A percentile compares a stretch with the other conserved stretches of the same genome.
phyloP scores from a whole-genome alignment of 2,113 vertebrate species.

The Peromyscus polionotus region DNA sequence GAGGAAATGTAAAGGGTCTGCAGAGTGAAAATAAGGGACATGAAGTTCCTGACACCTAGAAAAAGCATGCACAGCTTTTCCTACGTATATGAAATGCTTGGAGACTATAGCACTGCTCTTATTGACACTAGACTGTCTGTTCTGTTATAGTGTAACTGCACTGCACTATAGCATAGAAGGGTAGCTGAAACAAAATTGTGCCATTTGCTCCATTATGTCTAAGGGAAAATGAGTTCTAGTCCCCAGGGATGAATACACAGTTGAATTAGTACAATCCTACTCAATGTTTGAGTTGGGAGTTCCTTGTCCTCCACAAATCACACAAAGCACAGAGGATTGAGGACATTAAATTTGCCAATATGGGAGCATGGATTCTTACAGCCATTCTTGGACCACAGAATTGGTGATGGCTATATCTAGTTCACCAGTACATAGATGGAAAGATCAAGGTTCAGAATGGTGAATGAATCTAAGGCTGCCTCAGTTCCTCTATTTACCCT shows the following conservation, averaged over 20 bases:
- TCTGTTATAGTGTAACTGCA: not conserved
- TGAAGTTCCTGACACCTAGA: not conserved
- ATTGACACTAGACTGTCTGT: not conserved
- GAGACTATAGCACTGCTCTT: not conserved
- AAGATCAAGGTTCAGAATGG: conserved; percentile 43
- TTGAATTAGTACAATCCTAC: conserved; percentile 20
- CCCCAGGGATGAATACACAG: not conserved
- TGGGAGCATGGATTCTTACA: not conserved
- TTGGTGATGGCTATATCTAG: not conserved
- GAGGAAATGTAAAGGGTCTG: not conserved
- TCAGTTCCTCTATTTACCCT: conserved; percentile 45
- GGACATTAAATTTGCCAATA: not conserved
- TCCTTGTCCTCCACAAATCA: not conserved
- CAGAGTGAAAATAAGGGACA: not conserved
- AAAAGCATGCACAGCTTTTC: not conserved
- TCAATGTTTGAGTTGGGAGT: conserved; percentile 27
- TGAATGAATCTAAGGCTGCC: conserved; percentile 33
- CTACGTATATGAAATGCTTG: not conserved
- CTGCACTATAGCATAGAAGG: not conserved
- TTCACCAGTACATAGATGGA: not conserved
- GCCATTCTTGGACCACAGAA: not conserved
- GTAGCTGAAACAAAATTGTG: not conserved
- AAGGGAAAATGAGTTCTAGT: not conserved
- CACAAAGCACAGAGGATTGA: not conserved
- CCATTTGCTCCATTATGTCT: not conserved